These are phyloP conservation scores for Hydrotaea diabolus DNA, from an alignment of 2,888 invertebrate genomes.

Conservation along the genomic window DNA sequence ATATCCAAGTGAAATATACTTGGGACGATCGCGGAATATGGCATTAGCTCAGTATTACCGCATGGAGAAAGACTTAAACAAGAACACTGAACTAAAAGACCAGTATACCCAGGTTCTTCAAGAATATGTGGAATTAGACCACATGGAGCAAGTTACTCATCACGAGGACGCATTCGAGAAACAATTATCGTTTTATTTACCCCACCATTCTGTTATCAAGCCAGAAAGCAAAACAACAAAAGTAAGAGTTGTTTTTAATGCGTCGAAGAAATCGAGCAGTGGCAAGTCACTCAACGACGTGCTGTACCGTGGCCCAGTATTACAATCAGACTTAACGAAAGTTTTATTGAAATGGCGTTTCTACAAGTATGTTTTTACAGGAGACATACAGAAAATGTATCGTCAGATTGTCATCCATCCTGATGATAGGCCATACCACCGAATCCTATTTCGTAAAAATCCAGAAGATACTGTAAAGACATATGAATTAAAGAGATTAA, in stretches of 20 bases:
- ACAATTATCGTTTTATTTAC: not conserved
- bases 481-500: conserved; percentile 19
- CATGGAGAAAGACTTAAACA: not conserved
- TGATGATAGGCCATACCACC: conserved; percentile 53
- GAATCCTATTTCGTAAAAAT: conserved; percentile 57
- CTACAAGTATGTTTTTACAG: conserved; percentile 20
- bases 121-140: conserved; percentile 6
- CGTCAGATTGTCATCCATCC: conserved; percentile 36
- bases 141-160: not conserved
- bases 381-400: conserved; percentile 35
- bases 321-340: conserved; percentile 54
- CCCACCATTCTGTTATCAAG: conserved; percentile 56
- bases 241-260: conserved; percentile 66
- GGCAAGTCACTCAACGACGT: conserved; percentile 55
- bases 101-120: not conserved
- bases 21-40: not conserved
- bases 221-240: conserved; percentile 59
- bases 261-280: conserved; percentile 47
- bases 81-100: not conserved
- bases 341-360: conserved; percentile 41
- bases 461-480: not conserved
- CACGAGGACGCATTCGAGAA: not conserved
- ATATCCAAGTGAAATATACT: not conserved
- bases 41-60: not conserved
- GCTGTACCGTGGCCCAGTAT: conserved; percentile 54